Base-by-base conservation (phyloP, 2,113 vertebrate species). In the Macroglossus sobrinus region DNA sequence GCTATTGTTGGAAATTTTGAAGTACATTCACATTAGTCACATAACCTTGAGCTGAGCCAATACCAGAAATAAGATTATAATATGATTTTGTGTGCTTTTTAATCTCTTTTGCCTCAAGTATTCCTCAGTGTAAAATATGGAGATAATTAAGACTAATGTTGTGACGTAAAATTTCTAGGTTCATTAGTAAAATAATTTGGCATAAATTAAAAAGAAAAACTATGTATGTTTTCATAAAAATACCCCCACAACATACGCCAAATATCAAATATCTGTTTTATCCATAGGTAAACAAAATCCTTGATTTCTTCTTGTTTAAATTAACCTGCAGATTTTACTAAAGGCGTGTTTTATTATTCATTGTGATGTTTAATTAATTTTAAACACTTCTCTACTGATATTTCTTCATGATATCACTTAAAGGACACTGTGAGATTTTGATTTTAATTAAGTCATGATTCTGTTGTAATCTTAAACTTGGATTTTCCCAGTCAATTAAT, bases 401-500 rank as follows among this genome's bases (percentile, higher is more conserved):
- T 91, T 93, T 95, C 84, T 93, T 94, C 94, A 95, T 78, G 47
- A 38, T 97, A 64, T 93, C 84, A 93, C 21, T 90, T 96, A 93
- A 96, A 97, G 84, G 97, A 50, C 66, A 92, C 40, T 30, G 82
- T 89, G 71, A 97, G 2, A 12, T 94, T 97, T 87, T 97, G 5
- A 94, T 97, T 96, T 97, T 90, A 97, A 96, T 97, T 96, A 97
- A 95, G 90, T 96, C 84, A 59, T 95, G 81, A 47, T 95, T 92
- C 75, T 80, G 47, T 89, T 96, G 63, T 84, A 94, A 2, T 89
- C 8, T n/a, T 96, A 92, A 92, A 84, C 57, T 71, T 76, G 33
- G 2, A 30, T 97, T 80, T 97, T 78, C 35, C 75, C 63, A 80
- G 28, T 89, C 68, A 97, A 33, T 97, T 97, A 94, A 97, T 95